phyloP scores from a whole-genome alignment of 2,797 vertebrate genomes.

The Manis crassicaudata region DNA sequence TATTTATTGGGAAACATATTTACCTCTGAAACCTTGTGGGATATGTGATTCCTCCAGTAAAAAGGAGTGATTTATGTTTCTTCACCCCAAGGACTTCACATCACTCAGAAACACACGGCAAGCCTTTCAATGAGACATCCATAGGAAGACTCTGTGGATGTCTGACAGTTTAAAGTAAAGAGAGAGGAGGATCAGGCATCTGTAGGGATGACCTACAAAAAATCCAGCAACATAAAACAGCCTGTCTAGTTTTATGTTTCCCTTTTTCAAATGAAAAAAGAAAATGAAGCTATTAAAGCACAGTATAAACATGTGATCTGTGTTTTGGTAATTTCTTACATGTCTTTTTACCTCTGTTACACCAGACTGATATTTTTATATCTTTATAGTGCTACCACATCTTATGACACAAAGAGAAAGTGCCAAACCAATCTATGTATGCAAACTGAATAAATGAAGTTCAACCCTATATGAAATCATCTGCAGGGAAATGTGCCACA shows the following conservation, averaged over 20 bases:
- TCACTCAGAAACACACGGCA: conserved; percentile 63
- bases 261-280: conserved; percentile 33
- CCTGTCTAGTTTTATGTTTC: conserved; percentile 30
- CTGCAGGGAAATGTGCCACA: not conserved
- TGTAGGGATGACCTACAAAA: conserved; percentile 38
- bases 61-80: conserved; percentile 61
- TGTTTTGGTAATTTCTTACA: not conserved
- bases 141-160: conserved; percentile 13
- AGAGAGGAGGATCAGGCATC: conserved; percentile 37
- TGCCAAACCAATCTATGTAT: not conserved
- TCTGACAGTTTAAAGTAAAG: conserved; percentile 46
- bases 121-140: conserved; percentile 61
- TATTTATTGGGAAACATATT: conserved; percentile 34
- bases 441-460: conserved; percentile 26
- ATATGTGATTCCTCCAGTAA: conserved; percentile 45
- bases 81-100: conserved; percentile 50
- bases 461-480: not conserved
- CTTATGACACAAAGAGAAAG: not conserved
- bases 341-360: conserved; percentile 28
- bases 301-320: not conserved
- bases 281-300: not conserved
- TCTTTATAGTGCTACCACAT: not conserved
- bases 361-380: not conserved
- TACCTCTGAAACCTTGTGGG: conserved; percentile 32
- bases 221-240: not conserved